Evolutionary conservation across 2,797 vertebrate genomes (phyloP).

Genomic region (Lindbergichthys nudifrons): DNA sequence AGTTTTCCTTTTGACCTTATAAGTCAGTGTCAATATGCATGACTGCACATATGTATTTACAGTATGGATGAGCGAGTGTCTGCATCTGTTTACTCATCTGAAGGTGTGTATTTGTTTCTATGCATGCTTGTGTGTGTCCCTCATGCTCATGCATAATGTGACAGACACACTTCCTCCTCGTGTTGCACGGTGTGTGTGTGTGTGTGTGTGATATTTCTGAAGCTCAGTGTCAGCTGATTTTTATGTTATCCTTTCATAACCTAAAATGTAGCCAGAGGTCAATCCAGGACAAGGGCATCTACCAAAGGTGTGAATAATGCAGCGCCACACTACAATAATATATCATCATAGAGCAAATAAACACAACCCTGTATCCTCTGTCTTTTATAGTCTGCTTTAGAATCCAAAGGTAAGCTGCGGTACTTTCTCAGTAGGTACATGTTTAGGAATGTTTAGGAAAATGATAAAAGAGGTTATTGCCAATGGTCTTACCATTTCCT

Average conservation of each 20-base stretch:
- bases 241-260: constrained; percentile 12
- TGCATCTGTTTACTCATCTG: constrained; percentile 24
- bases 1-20: constrained; percentile 22
- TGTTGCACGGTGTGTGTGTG: background rate
- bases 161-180: constrained; percentile 24
- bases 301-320: constrained; percentile 54
- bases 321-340: constrained; percentile 17
- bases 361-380: background rate
- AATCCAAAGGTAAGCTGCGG: constrained; percentile 3
- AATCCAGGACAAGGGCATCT: constrained; percentile 50
- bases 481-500: constrained; percentile 5
- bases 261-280: constrained; percentile 30
- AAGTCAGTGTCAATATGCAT: constrained; percentile 9
- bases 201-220: constrained; percentile 18
- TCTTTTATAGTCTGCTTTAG: background rate
- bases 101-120: constrained; percentile 25
- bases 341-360: constrained; percentile 11
- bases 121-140: background rate
- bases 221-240: constrained; percentile 34
- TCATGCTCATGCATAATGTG: background rate
- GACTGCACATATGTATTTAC: background rate
- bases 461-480: constrained; percentile 23
- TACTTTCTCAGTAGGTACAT: background rate
- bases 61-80: background rate
- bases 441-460: background rate